Percentiles rank a stretch among this genome's conserved stretches.
These are phyloP conservation scores for Melanotus villosus DNA, from an alignment of 2,888 invertebrate genomes.

Conservation along the genomic window DNA sequence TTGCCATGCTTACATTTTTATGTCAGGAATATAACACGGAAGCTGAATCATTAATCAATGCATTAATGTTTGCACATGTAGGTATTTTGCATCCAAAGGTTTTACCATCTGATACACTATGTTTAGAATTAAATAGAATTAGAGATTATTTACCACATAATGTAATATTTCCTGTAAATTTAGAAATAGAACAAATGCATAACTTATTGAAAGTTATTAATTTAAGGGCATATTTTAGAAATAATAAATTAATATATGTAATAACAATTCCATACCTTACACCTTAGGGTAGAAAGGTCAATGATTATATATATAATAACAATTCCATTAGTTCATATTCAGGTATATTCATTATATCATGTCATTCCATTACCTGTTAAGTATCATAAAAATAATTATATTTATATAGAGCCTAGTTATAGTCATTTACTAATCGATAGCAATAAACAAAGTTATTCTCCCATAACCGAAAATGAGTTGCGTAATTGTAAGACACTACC, in stretches of 20 bases:
- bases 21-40: not conserved
- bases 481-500: not conserved
- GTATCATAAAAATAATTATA: not conserved
- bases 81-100: not conserved
- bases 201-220: not conserved
- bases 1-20: not conserved
- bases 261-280: not conserved
- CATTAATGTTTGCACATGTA: not conserved
- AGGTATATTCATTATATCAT: not conserved
- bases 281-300: too few relatives aligned
- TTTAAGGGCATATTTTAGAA: not conserved
- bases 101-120: not conserved
- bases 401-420: not conserved
- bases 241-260: not conserved
- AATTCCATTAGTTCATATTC: too few relatives aligned
- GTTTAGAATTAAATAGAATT: not conserved
- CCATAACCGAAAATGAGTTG: not conserved
- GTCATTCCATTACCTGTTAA: not conserved
- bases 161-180: not conserved
- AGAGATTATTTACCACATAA: not conserved
- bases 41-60: not conserved
- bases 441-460: not conserved
- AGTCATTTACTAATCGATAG: not conserved
- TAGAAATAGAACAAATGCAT: not conserved
- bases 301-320: too few relatives aligned